A percentile compares a stretch with the other conserved stretches of the same genome.
Conservation (phyloP, 2,113 vertebrate genomes). For the Sceloporus tristichus region DNA sequence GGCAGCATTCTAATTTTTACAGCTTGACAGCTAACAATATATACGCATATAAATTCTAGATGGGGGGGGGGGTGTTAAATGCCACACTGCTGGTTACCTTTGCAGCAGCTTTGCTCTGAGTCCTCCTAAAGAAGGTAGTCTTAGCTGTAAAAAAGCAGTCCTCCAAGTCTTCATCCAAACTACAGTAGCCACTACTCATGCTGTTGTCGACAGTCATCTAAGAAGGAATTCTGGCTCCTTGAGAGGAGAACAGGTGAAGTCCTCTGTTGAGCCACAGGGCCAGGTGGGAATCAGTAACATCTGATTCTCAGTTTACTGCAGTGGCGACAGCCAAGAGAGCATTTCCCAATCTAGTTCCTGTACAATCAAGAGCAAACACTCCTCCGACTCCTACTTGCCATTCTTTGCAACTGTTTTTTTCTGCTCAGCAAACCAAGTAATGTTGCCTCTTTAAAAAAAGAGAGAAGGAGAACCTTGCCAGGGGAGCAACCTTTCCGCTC, state of each 20-base stretch:
- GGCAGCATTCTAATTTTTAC: background rate
- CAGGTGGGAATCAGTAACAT: conserved; percentile 30
- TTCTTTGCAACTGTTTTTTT: conserved; percentile 51
- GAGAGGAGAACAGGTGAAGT: background rate
- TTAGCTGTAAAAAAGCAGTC: conserved; percentile 97
- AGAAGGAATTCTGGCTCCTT: conserved; percentile 40
- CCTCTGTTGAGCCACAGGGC: conserved; percentile 22
- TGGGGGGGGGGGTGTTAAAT: background rate
- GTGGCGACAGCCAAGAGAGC: conserved; percentile 12
- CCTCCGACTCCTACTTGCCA: conserved; percentile 48
- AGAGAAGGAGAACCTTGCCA: conserved; percentile 29
- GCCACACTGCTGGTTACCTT: conserved; percentile 82
- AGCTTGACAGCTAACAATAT: conserved; percentile 23
- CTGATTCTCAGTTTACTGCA: conserved; percentile 37
- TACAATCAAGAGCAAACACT: conserved; percentile 16
- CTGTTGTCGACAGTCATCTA: conserved; percentile 83
- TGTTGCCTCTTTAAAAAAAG: conserved; percentile 28
- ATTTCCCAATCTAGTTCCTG: conserved; percentile 35
- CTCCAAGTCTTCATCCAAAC: conserved; percentile 94
- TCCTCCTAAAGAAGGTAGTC: conserved; percentile 89
- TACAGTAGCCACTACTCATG: conserved; percentile 98
- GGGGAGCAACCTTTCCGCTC: conserved; percentile 57
- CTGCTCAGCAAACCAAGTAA: conserved; percentile 37
- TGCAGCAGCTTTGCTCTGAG: conserved; percentile 70
- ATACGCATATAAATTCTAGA: background rate